phyloP scores from a whole-genome alignment of 2,888 invertebrate genomes.

The Cybosia mesomella region DNA sequence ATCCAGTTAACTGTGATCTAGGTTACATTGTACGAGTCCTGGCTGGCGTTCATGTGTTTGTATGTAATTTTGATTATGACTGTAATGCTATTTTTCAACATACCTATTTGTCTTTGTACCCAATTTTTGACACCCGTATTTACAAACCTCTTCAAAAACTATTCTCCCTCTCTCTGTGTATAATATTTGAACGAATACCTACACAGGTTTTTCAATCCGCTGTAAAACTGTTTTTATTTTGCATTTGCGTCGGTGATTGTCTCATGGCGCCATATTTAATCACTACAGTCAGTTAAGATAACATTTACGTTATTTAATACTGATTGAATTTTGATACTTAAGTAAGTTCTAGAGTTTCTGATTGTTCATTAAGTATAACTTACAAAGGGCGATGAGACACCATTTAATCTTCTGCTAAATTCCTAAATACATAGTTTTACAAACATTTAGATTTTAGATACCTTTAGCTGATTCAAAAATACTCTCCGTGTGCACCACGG shows the following conservation, averaged over 20 bases:
- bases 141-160: neutral
- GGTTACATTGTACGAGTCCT: neutral
- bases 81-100: neutral
- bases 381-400: neutral
- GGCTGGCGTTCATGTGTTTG: neutral
- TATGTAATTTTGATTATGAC: neutral
- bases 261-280: conserved; percentile 23
- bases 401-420: too few relatives aligned
- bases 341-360: neutral
- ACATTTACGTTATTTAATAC: conserved; percentile 13
- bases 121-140: neutral
- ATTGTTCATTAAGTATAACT: neutral
- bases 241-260: conserved; percentile 34
- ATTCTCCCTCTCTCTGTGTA: neutral
- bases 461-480: neutral
- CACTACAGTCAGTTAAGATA: conserved; percentile 24
- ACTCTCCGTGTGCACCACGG: too few relatives aligned
- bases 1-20: neutral
- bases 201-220: conserved; percentile 26
- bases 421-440: neutral
- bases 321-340: conserved; percentile 18
- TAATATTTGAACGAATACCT: conserved; percentile 3
- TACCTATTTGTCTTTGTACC: neutral
- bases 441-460: neutral
- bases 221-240: conserved; percentile 29